Evolutionary conservation across 1,140 invertebrate genomes (phyloP), one percentile per base, ranked within the genome.

Genomic region (Mycetomoellerius zeteki): DNA sequence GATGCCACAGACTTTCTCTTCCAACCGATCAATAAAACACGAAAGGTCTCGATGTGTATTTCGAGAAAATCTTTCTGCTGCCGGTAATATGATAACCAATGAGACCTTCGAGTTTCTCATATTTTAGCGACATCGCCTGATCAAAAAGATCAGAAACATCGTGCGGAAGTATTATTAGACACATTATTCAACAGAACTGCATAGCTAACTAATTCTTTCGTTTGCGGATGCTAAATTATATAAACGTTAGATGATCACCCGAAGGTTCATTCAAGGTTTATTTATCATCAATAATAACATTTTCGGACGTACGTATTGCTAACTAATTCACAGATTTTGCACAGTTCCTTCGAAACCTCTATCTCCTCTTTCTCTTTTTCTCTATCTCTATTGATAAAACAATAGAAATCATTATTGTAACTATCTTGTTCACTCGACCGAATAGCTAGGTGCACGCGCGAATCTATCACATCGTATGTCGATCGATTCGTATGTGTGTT

Each of bases 331-430:
- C 58, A 43, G 60, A 71, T 62, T 69, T 86, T 82, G 14, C 88
- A 82, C 52, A 14, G 19, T 69, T 86, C 3, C 30, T 72, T 56
- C n/a, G 10, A 50, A 50, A 75, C 27, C 27, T 58, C 21, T 24
- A 3, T 10, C 56, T 24, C 10, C 12, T 8, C 65, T 50, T 3
- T 30, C 14, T 24, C 60, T 54, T n/a, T 24, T 7, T 33, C 37
- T 58, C 65, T 58, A 14, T 47, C 21, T 30, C 7, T 73, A 56
- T 47, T 5, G 33, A 73, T 14, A 27, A 73, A 82, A 73, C 52
- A 54, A 82, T 82, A 72, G 14, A 84, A 84, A 60, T 19, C 54
- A 73, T 75, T 84, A 73, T 84, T 73, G 69, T 60, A 82, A 82
- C 56, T 72, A 12, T 33, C 14, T 50, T 24, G 37, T 72, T 47